Evolutionary conservation across 2,113 vertebrate genomes (phyloP).

Genomic region (rabbit (Oryctolagus cuniculus)): mOryCun1.1 NC_091441.1:53901001-53901500

Average conservation of each 20-base stretch:
- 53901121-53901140: not conserved
- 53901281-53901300: not conserved
- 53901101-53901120: not conserved
- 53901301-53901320: not conserved
- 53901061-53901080: not conserved
- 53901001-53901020: not conserved
- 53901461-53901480: not conserved
- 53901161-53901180: not conserved
- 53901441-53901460: conserved; percentile 16
- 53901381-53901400: not conserved
- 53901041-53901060: not conserved
- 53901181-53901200: not conserved
- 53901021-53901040: not conserved
- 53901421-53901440: not conserved
- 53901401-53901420: not conserved
- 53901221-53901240: not conserved
- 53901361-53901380: not conserved
- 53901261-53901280: not conserved
- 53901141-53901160: not conserved
- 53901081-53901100: not conserved
- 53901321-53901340: not conserved
- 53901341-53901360: not conserved
- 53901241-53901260: not conserved
- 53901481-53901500: not conserved
- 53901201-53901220: not conserved